Conservation (phyloP, 2,113 vertebrate species). For the Dasyornis broadbenti region DNA sequence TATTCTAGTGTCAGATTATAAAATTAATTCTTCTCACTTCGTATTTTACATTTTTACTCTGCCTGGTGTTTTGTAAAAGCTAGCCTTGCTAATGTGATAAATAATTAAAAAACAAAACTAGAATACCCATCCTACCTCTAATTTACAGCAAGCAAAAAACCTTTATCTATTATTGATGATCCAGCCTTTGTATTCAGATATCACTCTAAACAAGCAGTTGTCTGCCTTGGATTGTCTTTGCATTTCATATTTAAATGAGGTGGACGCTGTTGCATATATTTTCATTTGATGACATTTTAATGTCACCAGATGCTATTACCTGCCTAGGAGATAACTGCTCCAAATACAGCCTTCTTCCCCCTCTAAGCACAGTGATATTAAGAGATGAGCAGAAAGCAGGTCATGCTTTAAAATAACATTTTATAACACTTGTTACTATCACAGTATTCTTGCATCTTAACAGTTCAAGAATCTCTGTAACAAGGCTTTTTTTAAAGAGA, state of each 20-base stretch:
- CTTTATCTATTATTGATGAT: constrained; percentile 61
- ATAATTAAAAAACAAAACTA: constrained; percentile 44
- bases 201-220: constrained; percentile 30
- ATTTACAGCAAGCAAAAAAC: constrained; percentile 17
- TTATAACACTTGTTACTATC: neutral
- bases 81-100: constrained; percentile 9
- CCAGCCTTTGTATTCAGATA: constrained; percentile 45
- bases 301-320: constrained; percentile 46
- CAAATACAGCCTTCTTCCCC: neutral
- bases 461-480: neutral
- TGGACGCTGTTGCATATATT: constrained; percentile 19
- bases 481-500: neutral
- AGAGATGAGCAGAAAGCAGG: neutral
- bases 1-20: constrained; percentile 42
- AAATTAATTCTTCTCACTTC: constrained; percentile 17
- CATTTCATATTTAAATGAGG: constrained; percentile 51
- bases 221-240: constrained; percentile 10
- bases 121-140: neutral
- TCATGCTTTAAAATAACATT: constrained; percentile 12
- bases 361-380: neutral
- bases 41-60: constrained; percentile 43
- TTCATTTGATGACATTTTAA: constrained; percentile 53
- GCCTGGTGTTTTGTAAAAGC: constrained; percentile 13
- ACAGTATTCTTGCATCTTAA: neutral
- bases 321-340: constrained; percentile 22